These are phyloP conservation scores for Oasisia sp. DNA, from an alignment of 2,888 invertebrate genomes.

Conservation along the genomic window DNA sequence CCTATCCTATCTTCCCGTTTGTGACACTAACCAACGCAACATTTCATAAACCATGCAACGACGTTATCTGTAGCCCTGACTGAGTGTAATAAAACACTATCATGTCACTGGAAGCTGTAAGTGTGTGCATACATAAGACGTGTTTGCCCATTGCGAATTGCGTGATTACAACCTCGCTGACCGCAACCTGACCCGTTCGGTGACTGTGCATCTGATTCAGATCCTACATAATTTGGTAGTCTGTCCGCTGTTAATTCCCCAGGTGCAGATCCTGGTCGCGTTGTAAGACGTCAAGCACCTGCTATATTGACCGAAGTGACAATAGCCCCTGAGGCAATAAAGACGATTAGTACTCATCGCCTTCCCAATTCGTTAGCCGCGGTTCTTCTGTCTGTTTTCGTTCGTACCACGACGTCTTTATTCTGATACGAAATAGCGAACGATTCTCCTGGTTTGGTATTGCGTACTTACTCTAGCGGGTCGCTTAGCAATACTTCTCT, in stretches of 20 bases:
- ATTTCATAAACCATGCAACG: too few relatives aligned
- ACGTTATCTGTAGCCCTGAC: too few relatives aligned
- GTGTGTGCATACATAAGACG: too few relatives aligned
- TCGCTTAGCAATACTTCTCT: not conserved
- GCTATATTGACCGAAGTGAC: not conserved
- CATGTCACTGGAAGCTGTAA: too few relatives aligned
- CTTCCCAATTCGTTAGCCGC: not conserved
- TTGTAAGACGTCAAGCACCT: not conserved
- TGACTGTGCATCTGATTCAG: not conserved
- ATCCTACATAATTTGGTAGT: not conserved
- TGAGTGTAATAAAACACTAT: too few relatives aligned
- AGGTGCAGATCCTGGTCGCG: not conserved
- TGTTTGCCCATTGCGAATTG: not conserved
- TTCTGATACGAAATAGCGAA: not conserved
- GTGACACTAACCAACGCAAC: too few relatives aligned
- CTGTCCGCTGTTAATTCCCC: not conserved
- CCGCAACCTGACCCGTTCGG: too few relatives aligned
- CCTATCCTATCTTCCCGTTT: too few relatives aligned
- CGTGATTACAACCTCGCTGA: not conserved
- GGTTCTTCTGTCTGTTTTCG: not conserved
- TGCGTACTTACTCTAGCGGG: not conserved
- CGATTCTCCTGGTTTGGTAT: not conserved
- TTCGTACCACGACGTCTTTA: not conserved
- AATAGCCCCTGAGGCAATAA: not conserved
- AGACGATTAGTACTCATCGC: not conserved